phyloP scores from a whole-genome alignment of 2,888 invertebrate species.

The Plagiodera versicolora region DNA sequence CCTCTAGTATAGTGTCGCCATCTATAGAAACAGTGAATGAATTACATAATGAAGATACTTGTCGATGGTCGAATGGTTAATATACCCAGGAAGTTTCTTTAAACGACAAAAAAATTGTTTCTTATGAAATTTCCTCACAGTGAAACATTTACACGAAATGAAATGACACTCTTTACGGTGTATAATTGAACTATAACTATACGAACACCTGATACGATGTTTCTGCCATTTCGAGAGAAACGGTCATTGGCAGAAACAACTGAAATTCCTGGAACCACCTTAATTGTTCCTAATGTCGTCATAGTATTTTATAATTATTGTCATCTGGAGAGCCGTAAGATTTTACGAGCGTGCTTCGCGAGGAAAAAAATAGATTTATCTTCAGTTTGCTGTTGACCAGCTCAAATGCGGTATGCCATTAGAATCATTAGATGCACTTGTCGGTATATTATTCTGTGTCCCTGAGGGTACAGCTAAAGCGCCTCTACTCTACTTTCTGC shows the following conservation, averaged over 20 bases:
- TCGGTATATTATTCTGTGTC: conserved; percentile 27
- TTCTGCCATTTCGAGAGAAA: not conserved
- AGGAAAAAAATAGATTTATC: conserved; percentile 34
- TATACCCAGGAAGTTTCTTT: not conserved
- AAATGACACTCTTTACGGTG: not conserved
- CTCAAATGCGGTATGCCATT: conserved; percentile 30
- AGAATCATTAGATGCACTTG: conserved; percentile 31
- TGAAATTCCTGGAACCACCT: conserved; percentile 32
- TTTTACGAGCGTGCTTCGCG: conserved; percentile 29
- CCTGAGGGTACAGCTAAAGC: conserved; percentile 22
- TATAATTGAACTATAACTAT: not conserved
- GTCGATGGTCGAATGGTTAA: not conserved
- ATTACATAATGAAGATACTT: too few species aligned
- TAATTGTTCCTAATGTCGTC: conserved; percentile 33
- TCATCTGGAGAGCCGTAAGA: conserved; percentile 35
- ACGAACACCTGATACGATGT: not conserved
- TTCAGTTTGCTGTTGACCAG: conserved; percentile 25
- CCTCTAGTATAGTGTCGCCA: too few species aligned
- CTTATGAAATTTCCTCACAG: too few species aligned
- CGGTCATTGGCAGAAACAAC: not conserved
- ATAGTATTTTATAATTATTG: conserved; percentile 36
- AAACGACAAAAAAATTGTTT: not conserved
- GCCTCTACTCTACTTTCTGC: conserved; percentile 24
- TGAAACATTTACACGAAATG: not conserved
- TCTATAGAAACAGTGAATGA: too few species aligned